Base-by-base conservation (phyloP, 1,140 invertebrate genomes). In the Alviniconcha marisindica region DNA sequence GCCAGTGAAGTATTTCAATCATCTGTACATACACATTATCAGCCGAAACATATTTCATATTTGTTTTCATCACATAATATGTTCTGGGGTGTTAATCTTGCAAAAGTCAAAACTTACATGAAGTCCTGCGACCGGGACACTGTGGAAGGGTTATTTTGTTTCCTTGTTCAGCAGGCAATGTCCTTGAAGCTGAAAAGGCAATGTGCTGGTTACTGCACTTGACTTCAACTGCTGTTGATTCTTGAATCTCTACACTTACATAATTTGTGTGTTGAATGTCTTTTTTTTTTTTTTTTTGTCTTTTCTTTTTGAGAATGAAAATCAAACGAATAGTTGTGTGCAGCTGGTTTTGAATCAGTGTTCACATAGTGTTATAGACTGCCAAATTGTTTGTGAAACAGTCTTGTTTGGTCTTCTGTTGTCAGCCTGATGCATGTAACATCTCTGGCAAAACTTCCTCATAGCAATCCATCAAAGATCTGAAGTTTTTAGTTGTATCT, bases 1-100 rank as follows among this genome's bases (percentile, higher is more conserved):
- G 78, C 78, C 78, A 66, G 78, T 80, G 40, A 80, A 80, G 78
- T 80, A 80, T 80, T 80, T 76, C 15, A 80, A 66, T 63, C 78
- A 80, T 80, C 40, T 80, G 78, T 80, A 80, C 33, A 80, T 69
- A 80, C 33, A 56, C 60, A 76, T 76, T 31, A 54, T 76, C 40
- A 40, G 24, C 33, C 36, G 24, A 51, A 24, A 51, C 31, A 18
- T 12, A 31, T 51, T 21, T 31, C 73, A 76, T 76, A 31, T 76
- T 48, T 76, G 40, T 76, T 76, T n/a, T 76, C 73, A 31, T 76
- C 40, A 51, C n/a, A 48, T 76, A 71, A 31, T 71, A 40, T 71
- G 69, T 71, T 12, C 0, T 40, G 33, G 69, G 44, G 31, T 76
- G 24, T 76, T 28, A 31, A 2, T 28, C 18, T 51, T 28, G 7